Evolutionary conservation across 1,140 invertebrate genomes (phyloP).

Genomic region (Geopemphigus sp.): DNA sequence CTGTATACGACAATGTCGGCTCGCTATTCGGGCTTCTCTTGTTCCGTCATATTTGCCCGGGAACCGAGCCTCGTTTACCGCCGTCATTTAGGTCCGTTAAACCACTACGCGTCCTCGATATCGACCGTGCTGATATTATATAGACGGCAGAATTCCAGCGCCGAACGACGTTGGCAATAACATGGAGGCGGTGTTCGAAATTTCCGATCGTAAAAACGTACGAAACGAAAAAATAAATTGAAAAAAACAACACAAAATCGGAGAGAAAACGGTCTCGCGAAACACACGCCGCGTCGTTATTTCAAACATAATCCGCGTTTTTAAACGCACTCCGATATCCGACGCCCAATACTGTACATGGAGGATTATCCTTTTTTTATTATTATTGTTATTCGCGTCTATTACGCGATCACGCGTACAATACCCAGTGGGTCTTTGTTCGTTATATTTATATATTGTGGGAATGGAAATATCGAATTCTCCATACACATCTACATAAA

Average conservation of each 20-base stretch:
- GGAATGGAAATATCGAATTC: no score
- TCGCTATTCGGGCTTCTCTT: neutral
- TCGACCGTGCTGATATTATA: neutral
- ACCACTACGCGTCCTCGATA: slow-evolving; percentile 4
- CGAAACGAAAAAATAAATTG: neutral
- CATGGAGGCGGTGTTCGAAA: neutral
- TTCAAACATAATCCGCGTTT: neutral
- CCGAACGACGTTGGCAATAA: slow-evolving; percentile 3
- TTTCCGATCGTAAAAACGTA: neutral
- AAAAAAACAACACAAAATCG: neutral
- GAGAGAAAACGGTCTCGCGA: neutral
- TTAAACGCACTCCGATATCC: neutral
- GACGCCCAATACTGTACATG: neutral
- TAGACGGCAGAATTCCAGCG: neutral
- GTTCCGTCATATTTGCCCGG: neutral
- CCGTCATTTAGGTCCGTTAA: slow-evolving; percentile 19
- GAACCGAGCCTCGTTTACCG: neutral
- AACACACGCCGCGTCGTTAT: neutral
- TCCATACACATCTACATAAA: no score
- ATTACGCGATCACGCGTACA: neutral
- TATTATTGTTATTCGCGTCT: neutral
- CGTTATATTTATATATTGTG: no score
- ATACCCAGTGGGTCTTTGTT: neutral
- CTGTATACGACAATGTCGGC: neutral
- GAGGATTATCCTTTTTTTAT: slow-evolving; percentile 5